phyloP scores from a whole-genome alignment of 1,140 invertebrate species.

The Oreohelix idahoensis region DNA sequence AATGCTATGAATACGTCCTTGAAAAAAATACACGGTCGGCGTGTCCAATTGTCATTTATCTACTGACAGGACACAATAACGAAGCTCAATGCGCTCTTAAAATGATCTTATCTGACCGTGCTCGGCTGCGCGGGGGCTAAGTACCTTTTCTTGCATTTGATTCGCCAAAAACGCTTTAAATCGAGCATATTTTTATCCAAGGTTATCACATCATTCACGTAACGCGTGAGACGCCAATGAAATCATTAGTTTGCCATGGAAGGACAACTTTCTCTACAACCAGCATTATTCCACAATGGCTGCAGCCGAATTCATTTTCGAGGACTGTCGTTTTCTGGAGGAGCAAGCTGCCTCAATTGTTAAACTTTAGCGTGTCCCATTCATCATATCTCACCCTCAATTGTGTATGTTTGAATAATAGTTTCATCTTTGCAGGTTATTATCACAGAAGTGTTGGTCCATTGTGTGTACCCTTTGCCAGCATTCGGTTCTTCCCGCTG shows the following conservation, averaged over 20 bases:
- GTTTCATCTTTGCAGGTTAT: too few relatives aligned
- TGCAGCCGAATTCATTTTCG: neutral
- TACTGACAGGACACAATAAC: neutral
- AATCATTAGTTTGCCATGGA: neutral
- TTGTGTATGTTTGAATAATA: neutral
- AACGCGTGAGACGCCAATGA: neutral
- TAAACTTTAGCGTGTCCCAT: neutral
- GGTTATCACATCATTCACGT: neutral
- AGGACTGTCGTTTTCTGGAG: neutral
- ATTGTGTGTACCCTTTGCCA: too few relatives aligned
- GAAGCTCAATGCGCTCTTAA: neutral
- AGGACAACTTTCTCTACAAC: neutral
- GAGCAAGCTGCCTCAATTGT: neutral
- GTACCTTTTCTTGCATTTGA: neutral
- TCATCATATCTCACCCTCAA: neutral
- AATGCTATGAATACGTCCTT: neutral
- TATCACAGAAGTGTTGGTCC: too few relatives aligned
- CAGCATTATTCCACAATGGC: neutral
- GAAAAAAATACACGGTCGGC: neutral
- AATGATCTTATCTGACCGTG: neutral
- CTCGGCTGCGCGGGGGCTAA: neutral
- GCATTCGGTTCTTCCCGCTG: too few relatives aligned
- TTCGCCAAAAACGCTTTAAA: neutral
- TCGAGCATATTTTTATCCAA: neutral
- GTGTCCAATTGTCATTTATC: neutral